Evolutionary conservation across 2,888 invertebrate genomes (phyloP), one percentile per base, ranked within the genome.

Genomic region (Diaphora mendica): DNA sequence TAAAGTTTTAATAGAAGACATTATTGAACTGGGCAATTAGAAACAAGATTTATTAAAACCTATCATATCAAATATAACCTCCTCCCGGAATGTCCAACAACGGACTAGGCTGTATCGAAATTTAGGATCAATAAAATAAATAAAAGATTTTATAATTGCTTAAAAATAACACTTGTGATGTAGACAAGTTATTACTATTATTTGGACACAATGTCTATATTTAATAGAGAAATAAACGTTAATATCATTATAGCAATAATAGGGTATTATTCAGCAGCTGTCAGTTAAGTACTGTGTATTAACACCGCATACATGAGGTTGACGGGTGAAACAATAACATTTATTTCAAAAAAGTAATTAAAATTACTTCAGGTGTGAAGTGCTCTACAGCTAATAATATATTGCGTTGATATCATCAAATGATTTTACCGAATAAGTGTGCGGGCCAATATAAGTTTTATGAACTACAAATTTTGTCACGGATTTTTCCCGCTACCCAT

Each of bases 151-250:
- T n/a, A 23, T 39, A 39, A 11, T 51, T 51, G 7, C 23, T 51
- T 35, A 7, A 35, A 23, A 51, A 51, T 23, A 55, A 55, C 2
- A 23, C 51, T n/a, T 11, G 20, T 68, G 68, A 23, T 5, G 33
- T 68, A 23, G 33, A 23, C 33, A 51, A 68, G 23, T 35, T 51
- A 68, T 35, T 68, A 68, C n/a, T 51, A 68, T 35, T 68, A 68
- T 17, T 35, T n/a, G 35, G n/a, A 35, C 35, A 35, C 4, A 11
- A 23, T 23, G 33, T 23, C 11, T 13, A 11, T 59, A 4, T 23
- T 23, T 23, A 68, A 33, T 51, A 35, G 33, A 33, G 33, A 68
- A 51, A 51, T 42, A 30, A 30, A 17, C n/a, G n/a, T 68, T 23
- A 26, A 55, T 8, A 30, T 62, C n/a, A 39, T 15, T 33, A 23